These are phyloP conservation scores for Acanthaster planci DNA, from an alignment of 35 echinoderm and acorn worm genomes.

Conservation along the genomic window DNA sequence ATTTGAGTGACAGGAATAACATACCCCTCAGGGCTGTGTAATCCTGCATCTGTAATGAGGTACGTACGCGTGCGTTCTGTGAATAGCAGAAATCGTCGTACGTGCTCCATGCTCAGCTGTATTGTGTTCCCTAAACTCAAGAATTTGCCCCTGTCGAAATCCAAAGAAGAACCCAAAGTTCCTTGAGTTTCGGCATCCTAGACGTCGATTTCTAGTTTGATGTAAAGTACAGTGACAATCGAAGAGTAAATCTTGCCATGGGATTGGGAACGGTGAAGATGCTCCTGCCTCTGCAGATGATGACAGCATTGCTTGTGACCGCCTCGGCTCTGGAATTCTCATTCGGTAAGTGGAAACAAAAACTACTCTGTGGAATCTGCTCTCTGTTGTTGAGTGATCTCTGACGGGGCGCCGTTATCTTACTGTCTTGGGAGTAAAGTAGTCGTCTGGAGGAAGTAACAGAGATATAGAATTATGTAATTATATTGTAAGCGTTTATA, in stretches of 20 bases:
- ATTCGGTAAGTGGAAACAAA: conserved; percentile 4
- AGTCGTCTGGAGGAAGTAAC: too few species aligned
- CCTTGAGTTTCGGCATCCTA: too few species aligned
- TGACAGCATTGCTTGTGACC: neutral
- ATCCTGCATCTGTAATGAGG: conserved; percentile 10
- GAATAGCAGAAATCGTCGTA: neutral
- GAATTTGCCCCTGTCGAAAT: too few species aligned
- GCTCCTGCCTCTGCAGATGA: neutral
- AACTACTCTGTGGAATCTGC: too few species aligned
- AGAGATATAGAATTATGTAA: too few species aligned
- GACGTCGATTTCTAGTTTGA: too few species aligned
- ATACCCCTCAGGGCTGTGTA: neutral
- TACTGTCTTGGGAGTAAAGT: too few species aligned
- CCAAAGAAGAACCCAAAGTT: too few species aligned
- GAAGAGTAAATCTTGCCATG: neutral
- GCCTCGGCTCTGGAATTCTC: neutral
- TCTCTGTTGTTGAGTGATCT: too few species aligned
- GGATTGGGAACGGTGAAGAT: neutral
- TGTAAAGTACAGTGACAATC: too few species aligned
- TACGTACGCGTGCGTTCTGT: neutral
- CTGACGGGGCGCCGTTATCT: too few species aligned
- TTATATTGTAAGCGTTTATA: too few species aligned
- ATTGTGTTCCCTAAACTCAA: conserved; percentile 7
- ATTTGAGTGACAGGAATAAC: conserved; percentile 11
- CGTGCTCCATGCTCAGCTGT: neutral